phyloP scores from a whole-genome alignment of 2,113 vertebrate genomes.

The Petromus typicus region DNA sequence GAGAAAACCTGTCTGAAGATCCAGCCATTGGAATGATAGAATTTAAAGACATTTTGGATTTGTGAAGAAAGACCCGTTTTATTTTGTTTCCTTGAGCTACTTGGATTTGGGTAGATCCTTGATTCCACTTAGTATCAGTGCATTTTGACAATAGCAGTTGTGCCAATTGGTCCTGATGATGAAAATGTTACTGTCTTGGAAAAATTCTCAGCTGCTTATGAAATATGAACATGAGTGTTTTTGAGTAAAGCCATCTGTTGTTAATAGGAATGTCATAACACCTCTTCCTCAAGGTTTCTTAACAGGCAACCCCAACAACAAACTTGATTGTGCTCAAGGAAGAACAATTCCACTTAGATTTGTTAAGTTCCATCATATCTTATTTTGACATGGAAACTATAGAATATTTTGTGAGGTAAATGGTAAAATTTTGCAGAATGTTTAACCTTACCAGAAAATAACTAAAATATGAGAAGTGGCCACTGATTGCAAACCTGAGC shows the following conservation, averaged over 20 bases:
- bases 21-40: not conserved
- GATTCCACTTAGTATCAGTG: not conserved
- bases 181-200: not conserved
- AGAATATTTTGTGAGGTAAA: conserved; percentile 13
- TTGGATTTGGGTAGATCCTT: conserved; percentile 7
- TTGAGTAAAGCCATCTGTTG: conserved; percentile 11
- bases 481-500: not conserved
- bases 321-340: conserved; percentile 12
- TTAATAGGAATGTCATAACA: conserved; percentile 5
- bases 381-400: not conserved
- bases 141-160: conserved; percentile 21
- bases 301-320: conserved; percentile 13
- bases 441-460: not conserved
- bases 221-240: conserved; percentile 17
- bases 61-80: not conserved
- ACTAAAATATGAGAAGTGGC: not conserved
- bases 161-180: conserved; percentile 1
- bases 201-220: conserved; percentile 21
- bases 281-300: conserved; percentile 4
- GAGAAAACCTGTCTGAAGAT: not conserved
- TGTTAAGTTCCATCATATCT: not conserved
- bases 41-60: not conserved
- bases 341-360: conserved; percentile 23
- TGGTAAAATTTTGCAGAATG: conserved; percentile 2
- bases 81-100: conserved; percentile 45